Evolutionary conservation across 2,797 vertebrate species (phyloP).

Genomic region (Capromys pilorides): DNA sequence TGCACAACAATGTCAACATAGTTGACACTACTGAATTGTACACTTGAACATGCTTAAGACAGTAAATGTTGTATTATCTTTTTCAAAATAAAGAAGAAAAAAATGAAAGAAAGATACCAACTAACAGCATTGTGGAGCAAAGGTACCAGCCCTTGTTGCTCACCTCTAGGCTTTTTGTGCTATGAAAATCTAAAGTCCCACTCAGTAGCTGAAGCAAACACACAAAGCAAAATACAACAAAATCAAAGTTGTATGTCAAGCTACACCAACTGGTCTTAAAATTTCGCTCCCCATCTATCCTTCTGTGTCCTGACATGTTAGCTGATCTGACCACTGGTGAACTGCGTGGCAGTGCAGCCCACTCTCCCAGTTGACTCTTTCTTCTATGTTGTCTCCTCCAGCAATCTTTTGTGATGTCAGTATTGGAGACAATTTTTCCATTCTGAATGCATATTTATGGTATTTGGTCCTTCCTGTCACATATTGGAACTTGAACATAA

Average conservation of each 20-base stretch:
- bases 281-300: neutral
- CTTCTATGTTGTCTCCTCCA: neutral
- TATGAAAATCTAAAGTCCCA: neutral
- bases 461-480: neutral
- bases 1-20: neutral
- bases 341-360: neutral
- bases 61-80: neutral
- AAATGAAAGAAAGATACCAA: neutral
- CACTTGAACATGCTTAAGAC: neutral
- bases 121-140: neutral
- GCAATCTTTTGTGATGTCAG: neutral
- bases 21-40: neutral
- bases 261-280: slow-evolving; percentile 52
- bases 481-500: neutral
- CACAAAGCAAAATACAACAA: neutral
- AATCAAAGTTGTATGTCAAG: neutral
- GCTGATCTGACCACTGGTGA: neutral
- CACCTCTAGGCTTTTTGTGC: neutral
- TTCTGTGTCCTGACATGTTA: neutral
- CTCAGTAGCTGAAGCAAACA: neutral
- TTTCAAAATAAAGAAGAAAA: neutral
- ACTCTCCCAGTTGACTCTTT: neutral
- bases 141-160: too few relatives aligned
- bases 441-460: neutral
- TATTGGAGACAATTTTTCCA: neutral